phyloP scores from a whole-genome alignment of 2,797 vertebrate species.

The Squalus acanthias region DNA sequence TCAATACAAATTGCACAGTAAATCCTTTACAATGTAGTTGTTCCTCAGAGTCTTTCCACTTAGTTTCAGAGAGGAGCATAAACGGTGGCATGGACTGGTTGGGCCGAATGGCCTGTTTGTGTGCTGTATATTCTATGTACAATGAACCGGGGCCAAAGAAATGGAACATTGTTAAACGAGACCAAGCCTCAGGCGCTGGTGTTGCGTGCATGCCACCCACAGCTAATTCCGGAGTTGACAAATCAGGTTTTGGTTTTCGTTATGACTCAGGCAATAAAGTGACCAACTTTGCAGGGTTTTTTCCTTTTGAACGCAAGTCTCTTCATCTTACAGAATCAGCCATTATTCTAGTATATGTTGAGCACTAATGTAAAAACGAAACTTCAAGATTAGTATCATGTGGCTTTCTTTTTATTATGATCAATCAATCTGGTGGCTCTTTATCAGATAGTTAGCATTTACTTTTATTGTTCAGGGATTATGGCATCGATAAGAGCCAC shows the following conservation, averaged over 20 bases:
- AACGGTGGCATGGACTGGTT: background rate
- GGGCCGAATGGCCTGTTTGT: background rate
- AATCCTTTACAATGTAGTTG: background rate
- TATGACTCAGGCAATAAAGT: slow-evolving; percentile 13
- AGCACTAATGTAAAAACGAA: background rate
- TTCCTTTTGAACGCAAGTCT: slow-evolving; percentile 9
- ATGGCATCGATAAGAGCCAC: background rate
- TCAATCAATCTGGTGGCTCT: background rate
- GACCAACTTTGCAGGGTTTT: slow-evolving; percentile 10
- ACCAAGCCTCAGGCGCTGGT: background rate
- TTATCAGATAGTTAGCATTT: background rate
- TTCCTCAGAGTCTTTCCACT: background rate
- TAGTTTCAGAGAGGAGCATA: background rate
- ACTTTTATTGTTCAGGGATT: slow-evolving; percentile 5
- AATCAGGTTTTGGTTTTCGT: background rate
- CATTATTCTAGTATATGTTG: background rate
- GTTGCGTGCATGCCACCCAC: background rate
- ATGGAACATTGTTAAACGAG: background rate
- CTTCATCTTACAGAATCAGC: background rate
- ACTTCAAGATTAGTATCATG: slow-evolving; percentile 21
- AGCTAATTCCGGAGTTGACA: slow-evolving; percentile 15
- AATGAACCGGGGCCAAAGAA: background rate
- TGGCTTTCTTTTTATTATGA: slow-evolving; percentile 4
- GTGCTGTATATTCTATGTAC: background rate
- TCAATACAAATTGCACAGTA: background rate